A percentile compares a stretch with the other conserved stretches of the same genome.
These are phyloP conservation scores for Pogonognathellus flavescens DNA, from an alignment of 1,140 invertebrate species.

Conservation along the genomic window DNA sequence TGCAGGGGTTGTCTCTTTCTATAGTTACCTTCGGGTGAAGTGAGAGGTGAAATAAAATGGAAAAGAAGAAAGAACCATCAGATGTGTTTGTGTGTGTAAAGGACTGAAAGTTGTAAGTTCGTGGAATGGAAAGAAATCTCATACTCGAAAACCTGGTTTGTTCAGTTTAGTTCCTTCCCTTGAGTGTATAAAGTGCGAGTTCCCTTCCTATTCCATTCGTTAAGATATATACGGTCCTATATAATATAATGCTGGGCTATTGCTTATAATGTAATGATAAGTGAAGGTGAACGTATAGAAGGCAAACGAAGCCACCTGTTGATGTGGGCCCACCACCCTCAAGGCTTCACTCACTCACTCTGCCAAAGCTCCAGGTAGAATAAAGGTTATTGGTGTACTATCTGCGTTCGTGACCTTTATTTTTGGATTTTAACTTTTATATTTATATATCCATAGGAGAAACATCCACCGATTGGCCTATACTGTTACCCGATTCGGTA, in stretches of 20 bases:
- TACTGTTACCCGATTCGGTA: constrained; percentile 42
- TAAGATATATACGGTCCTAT: not conserved
- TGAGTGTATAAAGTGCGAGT: constrained; percentile 1
- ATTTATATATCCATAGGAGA: not conserved
- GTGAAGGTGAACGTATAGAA: constrained; percentile 23
- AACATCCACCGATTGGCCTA: not conserved
- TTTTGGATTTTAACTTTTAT: not conserved
- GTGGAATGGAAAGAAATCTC: constrained; percentile 48
- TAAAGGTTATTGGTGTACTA: constrained; percentile 47
- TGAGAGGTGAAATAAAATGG: constrained; percentile 4
- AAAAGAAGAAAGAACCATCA: not conserved
- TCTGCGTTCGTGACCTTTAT: constrained; percentile 18
- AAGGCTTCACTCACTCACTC: constrained; percentile 13
- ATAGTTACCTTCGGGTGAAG: constrained; percentile 27
- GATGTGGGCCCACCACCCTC: constrained; percentile 43
- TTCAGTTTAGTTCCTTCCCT: constrained; percentile 1
- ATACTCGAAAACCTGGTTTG: constrained; percentile 35
- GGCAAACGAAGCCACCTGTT: constrained; percentile 42
- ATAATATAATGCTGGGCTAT: not conserved
- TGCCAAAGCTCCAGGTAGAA: constrained; percentile 41
- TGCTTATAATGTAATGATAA: constrained; percentile 18
- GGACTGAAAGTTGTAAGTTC: constrained; percentile 32
- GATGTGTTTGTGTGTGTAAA: constrained; percentile 3
- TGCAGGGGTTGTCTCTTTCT: constrained; percentile 17
- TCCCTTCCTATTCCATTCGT: constrained; percentile 20